Evolutionary conservation across 2,888 invertebrate genomes (phyloP).

Genomic region (Acanthosepion lycidas): DNA sequence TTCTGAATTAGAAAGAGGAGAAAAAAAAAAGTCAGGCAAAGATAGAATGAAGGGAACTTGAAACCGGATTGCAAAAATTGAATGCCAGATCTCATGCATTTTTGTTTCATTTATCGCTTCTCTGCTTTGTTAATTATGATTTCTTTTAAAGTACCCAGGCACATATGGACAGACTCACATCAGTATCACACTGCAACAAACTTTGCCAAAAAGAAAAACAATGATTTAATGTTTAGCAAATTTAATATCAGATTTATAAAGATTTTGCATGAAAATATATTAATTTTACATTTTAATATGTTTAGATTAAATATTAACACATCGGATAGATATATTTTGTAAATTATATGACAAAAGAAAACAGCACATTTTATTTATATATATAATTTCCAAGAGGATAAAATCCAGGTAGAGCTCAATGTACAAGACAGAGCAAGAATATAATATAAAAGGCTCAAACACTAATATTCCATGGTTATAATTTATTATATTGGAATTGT

Average conservation of each 20-base stretch:
- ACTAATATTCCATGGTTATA: too few relatives aligned
- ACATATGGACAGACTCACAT: not conserved
- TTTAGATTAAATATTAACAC: too few relatives aligned
- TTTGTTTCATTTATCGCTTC: not conserved
- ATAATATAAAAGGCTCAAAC: too few relatives aligned
- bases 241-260: not conserved
- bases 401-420: too few relatives aligned
- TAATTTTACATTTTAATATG: too few relatives aligned
- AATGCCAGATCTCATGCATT: conserved; percentile 33
- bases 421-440: too few relatives aligned
- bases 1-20: not conserved
- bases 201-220: not conserved
- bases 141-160: not conserved
- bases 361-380: too few relatives aligned
- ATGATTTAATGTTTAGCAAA: not conserved
- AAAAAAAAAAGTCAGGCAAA: not conserved
- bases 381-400: too few relatives aligned
- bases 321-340: too few relatives aligned
- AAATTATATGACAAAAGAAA: too few relatives aligned
- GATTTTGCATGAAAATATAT: not conserved
- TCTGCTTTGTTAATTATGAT: not conserved
- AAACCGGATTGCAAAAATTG: not conserved
- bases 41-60: too few relatives aligned
- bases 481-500: too few relatives aligned
- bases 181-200: not conserved